phyloP scores from a whole-genome alignment of 2,888 invertebrate genomes.

The Tenthredo scrophulariae region DNA sequence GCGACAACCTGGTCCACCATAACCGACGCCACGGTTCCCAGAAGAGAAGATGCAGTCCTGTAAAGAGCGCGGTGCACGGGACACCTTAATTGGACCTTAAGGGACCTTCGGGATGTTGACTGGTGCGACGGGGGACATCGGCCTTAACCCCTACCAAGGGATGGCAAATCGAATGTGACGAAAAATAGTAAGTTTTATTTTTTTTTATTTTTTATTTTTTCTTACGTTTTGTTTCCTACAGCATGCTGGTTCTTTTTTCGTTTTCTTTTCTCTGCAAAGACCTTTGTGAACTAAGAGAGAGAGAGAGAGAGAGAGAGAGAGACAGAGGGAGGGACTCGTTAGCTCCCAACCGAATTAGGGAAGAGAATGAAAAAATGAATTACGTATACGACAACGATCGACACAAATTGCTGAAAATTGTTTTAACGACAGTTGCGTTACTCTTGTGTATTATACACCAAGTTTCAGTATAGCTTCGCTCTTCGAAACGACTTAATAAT shows the following conservation, averaged over 20 bases:
- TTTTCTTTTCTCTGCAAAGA: neutral
- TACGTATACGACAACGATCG: conserved; percentile 42
- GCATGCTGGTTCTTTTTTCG: neutral
- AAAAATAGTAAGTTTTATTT: neutral
- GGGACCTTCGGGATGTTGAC: conserved; percentile 37
- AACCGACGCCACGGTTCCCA: conserved; percentile 3
- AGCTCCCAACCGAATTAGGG: neutral
- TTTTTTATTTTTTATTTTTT: neutral
- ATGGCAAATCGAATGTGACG: conserved; percentile 8
- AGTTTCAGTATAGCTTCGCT: neutral
- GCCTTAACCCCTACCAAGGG: conserved; percentile 32
- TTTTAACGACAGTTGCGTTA: conserved; percentile 35
- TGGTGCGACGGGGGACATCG: conserved; percentile 4
- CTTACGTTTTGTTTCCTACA: neutral
- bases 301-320: neutral
- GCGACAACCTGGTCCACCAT: conserved; percentile 33
- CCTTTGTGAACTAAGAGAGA: neutral
- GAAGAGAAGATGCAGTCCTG: conserved; percentile 41
- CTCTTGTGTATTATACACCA: neutral
- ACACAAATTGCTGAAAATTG: conserved; percentile 48
- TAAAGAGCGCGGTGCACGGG: neutral
- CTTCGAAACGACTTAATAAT: conserved; percentile 46
- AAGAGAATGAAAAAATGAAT: conserved; percentile 15
- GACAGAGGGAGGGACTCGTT: neutral
- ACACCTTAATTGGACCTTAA: conserved; percentile 47